These are phyloP conservation scores for Corythornis cristatus DNA, from an alignment of 2,113 vertebrate species.

Conservation along the genomic window DNA sequence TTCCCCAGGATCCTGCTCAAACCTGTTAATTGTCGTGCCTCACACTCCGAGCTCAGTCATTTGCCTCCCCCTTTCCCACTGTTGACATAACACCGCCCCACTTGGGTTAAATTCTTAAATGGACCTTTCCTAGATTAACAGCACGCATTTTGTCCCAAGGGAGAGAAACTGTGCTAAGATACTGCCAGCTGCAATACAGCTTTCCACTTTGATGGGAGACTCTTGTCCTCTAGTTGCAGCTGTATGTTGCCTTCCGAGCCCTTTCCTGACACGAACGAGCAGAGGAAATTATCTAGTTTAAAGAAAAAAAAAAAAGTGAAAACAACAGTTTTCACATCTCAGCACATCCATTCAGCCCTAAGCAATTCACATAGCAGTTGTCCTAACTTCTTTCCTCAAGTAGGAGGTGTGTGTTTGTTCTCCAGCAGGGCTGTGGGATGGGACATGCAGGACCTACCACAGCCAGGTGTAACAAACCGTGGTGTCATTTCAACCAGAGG, in stretches of 20 bases:
- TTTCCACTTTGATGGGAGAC: conserved; percentile 53
- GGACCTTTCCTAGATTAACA: conserved; percentile 63
- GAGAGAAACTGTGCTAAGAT: conserved; percentile 57
- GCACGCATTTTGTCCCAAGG: conserved; percentile 62
- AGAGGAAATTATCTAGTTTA: conserved; percentile 18
- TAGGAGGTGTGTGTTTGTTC: background rate
- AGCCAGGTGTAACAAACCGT: background rate
- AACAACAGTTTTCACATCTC: background rate
- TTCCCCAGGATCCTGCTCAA: conserved; percentile 42
- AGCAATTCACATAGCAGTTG: background rate
- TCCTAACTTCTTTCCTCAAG: background rate
- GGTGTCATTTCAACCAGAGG: background rate
- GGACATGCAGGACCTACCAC: background rate
- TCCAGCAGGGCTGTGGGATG: background rate
- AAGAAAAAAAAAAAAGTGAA: background rate
- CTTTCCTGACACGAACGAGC: conserved; percentile 57
- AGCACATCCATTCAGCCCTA: background rate
- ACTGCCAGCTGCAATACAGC: conserved; percentile 56
- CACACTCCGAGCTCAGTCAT: conserved; percentile 8
- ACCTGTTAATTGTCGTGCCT: conserved; percentile 57
- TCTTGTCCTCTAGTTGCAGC: conserved; percentile 57
- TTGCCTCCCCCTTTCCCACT: background rate
- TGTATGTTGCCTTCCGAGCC: background rate
- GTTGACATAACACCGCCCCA: conserved; percentile 28
- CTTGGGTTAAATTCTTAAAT: conserved; percentile 64